Conservation (phyloP, 2,888 invertebrate species). For the Zygogramma bicolorata region DNA sequence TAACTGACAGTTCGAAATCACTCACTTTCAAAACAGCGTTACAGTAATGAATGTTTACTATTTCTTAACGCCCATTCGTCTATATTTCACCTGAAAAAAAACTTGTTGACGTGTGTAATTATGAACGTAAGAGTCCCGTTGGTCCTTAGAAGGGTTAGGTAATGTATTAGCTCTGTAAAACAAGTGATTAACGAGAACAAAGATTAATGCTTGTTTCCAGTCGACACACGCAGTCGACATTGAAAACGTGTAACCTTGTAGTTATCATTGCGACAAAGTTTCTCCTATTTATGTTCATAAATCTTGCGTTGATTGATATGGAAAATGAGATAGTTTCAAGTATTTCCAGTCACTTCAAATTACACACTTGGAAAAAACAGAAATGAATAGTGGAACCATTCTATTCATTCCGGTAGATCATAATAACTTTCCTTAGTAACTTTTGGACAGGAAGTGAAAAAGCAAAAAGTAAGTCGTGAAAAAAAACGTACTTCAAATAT, state of each 20-base stretch:
- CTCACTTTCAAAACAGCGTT: background rate
- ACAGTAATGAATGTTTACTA: background rate
- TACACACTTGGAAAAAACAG: background rate
- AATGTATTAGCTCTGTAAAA: constrained; percentile 1
- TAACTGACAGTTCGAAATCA: background rate
- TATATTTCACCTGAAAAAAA: background rate
- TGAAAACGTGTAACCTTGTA: background rate
- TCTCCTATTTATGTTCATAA: background rate
- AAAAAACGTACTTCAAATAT: too few relatives aligned
- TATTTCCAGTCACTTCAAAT: background rate
- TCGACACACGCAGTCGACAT: background rate
- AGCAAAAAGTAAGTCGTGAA: too few relatives aligned
- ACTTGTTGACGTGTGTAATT: constrained; percentile 4
- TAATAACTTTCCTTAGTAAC: too few relatives aligned
- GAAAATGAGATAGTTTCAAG: background rate
- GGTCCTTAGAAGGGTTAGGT: background rate
- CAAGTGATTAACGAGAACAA: constrained; percentile 6
- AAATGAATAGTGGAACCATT: background rate
- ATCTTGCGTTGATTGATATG: background rate
- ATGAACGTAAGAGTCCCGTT: background rate
- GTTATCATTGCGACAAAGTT: background rate
- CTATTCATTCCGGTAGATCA: too few relatives aligned
- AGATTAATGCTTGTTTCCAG: background rate
- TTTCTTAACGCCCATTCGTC: background rate
- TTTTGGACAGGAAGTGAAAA: too few relatives aligned